Conservation (phyloP, 2,113 vertebrate genomes). For the Procavia capensis region DNA sequence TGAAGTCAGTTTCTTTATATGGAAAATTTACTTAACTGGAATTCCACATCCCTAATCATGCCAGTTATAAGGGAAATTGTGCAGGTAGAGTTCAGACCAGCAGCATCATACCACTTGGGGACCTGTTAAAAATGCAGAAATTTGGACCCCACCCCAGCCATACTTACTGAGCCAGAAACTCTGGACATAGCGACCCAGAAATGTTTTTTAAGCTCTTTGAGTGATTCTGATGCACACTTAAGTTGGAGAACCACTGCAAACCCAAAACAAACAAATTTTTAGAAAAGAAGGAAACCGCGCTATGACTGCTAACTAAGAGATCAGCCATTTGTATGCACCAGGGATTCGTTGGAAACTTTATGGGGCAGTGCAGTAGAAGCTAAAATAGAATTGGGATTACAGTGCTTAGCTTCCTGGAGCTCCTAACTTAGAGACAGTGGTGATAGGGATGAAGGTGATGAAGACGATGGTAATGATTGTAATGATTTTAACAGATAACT, state of each 20-base stretch:
- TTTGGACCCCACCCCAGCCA: neutral
- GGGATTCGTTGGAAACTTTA: no score
- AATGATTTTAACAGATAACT: neutral
- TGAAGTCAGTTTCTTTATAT: neutral
- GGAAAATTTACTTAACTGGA: neutral
- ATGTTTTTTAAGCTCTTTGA: neutral
- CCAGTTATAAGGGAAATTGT: neutral
- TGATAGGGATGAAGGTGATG: neutral
- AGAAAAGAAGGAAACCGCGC: no score
- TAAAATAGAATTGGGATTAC: neutral
- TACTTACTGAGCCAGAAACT: neutral
- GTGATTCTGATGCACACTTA: neutral
- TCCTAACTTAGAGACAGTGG: neutral
- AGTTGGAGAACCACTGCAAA: neutral
- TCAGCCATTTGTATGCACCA: no score
- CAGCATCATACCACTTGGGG: neutral
- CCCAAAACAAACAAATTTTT: no score
- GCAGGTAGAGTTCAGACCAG: neutral
- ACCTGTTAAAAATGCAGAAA: conserved; percentile 3
- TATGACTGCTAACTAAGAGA: no score
- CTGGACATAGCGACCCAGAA: rapidly evolving
- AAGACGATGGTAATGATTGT: neutral
- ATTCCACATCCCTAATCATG: neutral
- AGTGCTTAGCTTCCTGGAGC: neutral
- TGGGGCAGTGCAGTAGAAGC: neutral